Evolutionary conservation across 1,140 invertebrate genomes (phyloP), one percentile per base, ranked within the genome.

Genomic region (Gyrodactylus salaris): DNA sequence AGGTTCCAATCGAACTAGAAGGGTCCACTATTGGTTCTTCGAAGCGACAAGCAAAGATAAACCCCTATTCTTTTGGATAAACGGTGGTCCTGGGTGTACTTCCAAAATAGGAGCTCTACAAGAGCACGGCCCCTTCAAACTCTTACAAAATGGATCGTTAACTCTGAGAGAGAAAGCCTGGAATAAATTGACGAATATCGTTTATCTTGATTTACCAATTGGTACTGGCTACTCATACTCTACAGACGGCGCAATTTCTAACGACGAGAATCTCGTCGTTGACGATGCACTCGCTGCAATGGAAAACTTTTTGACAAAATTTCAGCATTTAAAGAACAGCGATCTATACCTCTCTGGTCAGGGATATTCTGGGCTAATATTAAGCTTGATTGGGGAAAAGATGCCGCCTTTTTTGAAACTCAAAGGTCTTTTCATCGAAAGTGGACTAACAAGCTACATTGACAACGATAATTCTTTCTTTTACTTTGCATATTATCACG

Each of bases 211-310:
- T 76, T 78, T 84, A 1, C 84, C 84, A 72, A 81, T 81, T 26
- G 83, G 84, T 75, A 84, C 85, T 70, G 84, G 84, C 0, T 85
- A 79, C 75, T 84, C 83, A 0, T 85, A 84, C 76, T 78, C 82
- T 21, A 76, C 76, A 25, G 79, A 83, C 75, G 78, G 79, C n/a
- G n/a, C n/a, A n/a, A n/a, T n/a, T n/a, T n/a, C n/a, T n/a, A n/a
- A n/a, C n/a, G n/a, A n/a, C n/a, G n/a, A n/a, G n/a, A n/a, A n/a
- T n/a, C n/a, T n/a, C n/a, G n/a, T n/a, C n/a, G n/a, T n/a, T n/a
- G n/a, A n/a, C n/a, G n/a, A n/a, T n/a, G n/a, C n/a, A n/a, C n/a
- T n/a, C n/a, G n/a, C n/a, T n/a, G n/a, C n/a, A n/a, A n/a, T n/a
- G n/a, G n/a, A n/a, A n/a, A n/a, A n/a, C n/a, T n/a, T n/a, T n/a